Evolutionary conservation across 2,113 vertebrate genomes (phyloP), one percentile per base, ranked within the genome.

Genomic region (Ceratotherium simum): DNA sequence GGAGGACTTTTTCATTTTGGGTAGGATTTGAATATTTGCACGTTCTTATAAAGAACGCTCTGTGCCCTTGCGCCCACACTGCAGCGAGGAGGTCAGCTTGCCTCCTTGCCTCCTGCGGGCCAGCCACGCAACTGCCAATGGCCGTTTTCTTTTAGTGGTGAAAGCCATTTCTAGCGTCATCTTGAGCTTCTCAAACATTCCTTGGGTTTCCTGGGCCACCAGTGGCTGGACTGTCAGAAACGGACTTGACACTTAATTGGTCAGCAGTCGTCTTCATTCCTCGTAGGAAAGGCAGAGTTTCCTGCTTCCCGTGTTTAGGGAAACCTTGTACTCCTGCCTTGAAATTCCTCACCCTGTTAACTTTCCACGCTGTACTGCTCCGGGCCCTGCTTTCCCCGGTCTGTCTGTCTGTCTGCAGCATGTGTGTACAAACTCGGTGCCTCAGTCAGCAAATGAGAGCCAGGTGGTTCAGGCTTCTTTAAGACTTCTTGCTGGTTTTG

Each of bases 261-360:
- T 42, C 39, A 25, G 64, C 64, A 70, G 64, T 84, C 56, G 25
- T 83, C 82, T 82, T 58, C 76, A 60, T 18, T n/a, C 42, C 21
- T 79, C n/a, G 11, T 23, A 76, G 21, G 67, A 42, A 48, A 72
- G 51, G 25, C 72, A 46, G 39, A 36, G 36, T 39, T 64, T 82
- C 62, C 85, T 60, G 42, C 27, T 65, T 70, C 51, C 76, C 17
- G 75, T 39, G 36, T 65, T 39, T 27, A 29, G 21, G 29, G 67
- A 80, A 27, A 17, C n/a, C 79, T 72, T 20, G 14, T 13, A 20
- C 56, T 98, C 97, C 97, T 98, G 92, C 97, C 96, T 91, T 91
- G 87, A 70, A 91, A 54, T 23, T 20, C 90, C 89, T 75, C 46
- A 56, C 96, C 90, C 62, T 85, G 67, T 31, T 93, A 88, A 31